Evolutionary conservation across 2,888 invertebrate genomes (phyloP), one percentile per base, ranked within the genome.

Genomic region (Cryptophagus acutangulus): DNA sequence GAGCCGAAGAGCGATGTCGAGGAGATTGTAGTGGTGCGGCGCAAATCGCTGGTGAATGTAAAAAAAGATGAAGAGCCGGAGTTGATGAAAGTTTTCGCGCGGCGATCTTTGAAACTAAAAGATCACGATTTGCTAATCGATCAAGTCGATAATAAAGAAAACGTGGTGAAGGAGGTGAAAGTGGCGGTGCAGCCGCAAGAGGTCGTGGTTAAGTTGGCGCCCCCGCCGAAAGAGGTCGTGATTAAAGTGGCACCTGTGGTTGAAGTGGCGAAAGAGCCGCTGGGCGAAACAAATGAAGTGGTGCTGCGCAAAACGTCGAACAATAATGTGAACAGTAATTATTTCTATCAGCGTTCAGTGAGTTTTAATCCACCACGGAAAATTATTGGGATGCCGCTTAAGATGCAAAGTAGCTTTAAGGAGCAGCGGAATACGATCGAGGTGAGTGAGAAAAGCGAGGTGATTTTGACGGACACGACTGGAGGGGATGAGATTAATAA

Each of bases 31-130:
- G 69, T 79, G 2, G 71, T 77, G 43, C 69, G 81, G 8, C 75
- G 75, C 53, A 80, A 79, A 56, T 74, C 77, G 1, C 59, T 74
- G 2, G 65, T 73, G 0, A 65, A 71, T 1, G 40, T 70, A 69
- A 75, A 71, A 53, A 75, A 76, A 39, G 83, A 85, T 41, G 81
- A 83, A 20, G 84, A 85, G 62, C 86, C 87, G 0, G 87, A 87
- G 66, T 63, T 87, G 5, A 81, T 87, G 79, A 87, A 87, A 68
- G 87, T 87, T 1, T 87, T 87, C 61, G 87, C 87, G 0, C 71
- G 87, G 29, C 71, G 87, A 41, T 87, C 87, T n/a, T 69, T 87
- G 0, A 87, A 87, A 69, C 71, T 85, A n/a, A 84, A 84, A 69
- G 85, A 86, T 54, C 70, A 70, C 2, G 74, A 77, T 1, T 71